Evolutionary conservation across 2,888 invertebrate genomes (phyloP), one percentile per base, ranked within the genome.

Genomic region (Epistrophe eligans): DNA sequence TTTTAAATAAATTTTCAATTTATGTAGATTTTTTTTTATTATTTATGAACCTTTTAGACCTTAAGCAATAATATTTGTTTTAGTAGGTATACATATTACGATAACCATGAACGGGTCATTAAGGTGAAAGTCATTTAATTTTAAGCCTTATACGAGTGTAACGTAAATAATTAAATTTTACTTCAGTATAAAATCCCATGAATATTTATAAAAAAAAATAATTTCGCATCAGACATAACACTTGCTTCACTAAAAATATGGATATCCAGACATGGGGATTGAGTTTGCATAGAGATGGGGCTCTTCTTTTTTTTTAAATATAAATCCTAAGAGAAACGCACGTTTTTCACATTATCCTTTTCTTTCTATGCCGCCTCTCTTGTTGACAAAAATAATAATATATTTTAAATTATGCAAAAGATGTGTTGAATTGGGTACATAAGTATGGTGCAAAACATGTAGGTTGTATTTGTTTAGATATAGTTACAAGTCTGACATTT

Each of bases 271-370:
- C n/a, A 35, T 13, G 38, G 17, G 19, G 8, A 5, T 32, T 4
- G 32, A 5, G 32, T 32, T 5, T 7, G 0, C 32, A 32, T 32
- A 7, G 13, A 38, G 11, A 24, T 24, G 32, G n/a, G n/a, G 58
- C 17, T 6, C 1, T 15, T 40, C 15, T 15, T 24, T 1, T 24
- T 24, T 24, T 24, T 24, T 2, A 24, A 2, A 55, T 15, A 62
- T 62, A 40, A 40, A 17, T 62, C 8, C 17, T 62, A 40, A 40
- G 15, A 19, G 60, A 62, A 40, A 24, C 40, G 40, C 60, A 62
- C 60, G 60, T 62, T 62, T 62, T 62, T 9, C 60, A 24, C 60
- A 62, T 62, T 40, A 62, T 62, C 13, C 40, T 8, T 62, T 62
- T 60, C 35, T 62, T 24, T 62, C 10, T 62, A 28, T 55, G 60